These are phyloP conservation scores for Dorcus parallelipipedus DNA, from an alignment of 2,888 invertebrate species.

Conservation along the genomic window DNA sequence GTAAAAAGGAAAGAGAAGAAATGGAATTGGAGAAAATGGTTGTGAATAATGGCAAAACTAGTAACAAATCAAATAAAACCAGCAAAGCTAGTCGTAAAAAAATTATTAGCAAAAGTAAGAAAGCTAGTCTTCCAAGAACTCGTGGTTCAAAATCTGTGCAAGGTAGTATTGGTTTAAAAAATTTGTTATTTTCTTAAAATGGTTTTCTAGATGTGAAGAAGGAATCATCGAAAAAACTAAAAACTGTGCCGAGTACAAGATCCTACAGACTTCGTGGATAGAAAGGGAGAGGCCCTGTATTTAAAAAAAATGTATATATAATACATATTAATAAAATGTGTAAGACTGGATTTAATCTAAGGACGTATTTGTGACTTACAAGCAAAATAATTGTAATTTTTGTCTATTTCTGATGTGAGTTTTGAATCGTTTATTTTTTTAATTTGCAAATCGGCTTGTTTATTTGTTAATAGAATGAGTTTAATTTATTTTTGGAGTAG, in stretches of 20 bases:
- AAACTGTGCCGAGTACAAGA: constrained; percentile 27
- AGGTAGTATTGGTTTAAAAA: neutral
- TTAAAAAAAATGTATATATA: too few species aligned
- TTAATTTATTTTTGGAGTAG: too few species aligned
- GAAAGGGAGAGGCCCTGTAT: too few species aligned
- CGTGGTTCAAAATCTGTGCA: constrained; percentile 1
- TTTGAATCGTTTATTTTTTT: too few species aligned
- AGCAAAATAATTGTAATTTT: too few species aligned
- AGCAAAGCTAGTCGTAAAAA: neutral
- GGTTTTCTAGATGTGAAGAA: constrained; percentile 9
- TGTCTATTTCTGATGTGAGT: too few species aligned
- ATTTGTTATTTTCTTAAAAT: neutral
- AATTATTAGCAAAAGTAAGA: neutral
- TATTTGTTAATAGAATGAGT: too few species aligned
- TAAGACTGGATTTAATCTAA: too few species aligned
- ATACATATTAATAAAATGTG: too few species aligned
- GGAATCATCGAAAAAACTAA: constrained; percentile 19
- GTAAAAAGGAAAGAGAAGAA: constrained; percentile 50
- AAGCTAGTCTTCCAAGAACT: neutral
- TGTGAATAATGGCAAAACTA: neutral
- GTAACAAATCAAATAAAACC: neutral
- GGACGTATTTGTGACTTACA: too few species aligned
- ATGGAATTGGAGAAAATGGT: constrained; percentile 8
- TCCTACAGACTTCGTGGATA: constrained; percentile 38
- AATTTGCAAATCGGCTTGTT: too few species aligned